These are phyloP conservation scores for Rutpela maculata DNA, from an alignment of 2,888 invertebrate species.

Conservation along the genomic window DNA sequence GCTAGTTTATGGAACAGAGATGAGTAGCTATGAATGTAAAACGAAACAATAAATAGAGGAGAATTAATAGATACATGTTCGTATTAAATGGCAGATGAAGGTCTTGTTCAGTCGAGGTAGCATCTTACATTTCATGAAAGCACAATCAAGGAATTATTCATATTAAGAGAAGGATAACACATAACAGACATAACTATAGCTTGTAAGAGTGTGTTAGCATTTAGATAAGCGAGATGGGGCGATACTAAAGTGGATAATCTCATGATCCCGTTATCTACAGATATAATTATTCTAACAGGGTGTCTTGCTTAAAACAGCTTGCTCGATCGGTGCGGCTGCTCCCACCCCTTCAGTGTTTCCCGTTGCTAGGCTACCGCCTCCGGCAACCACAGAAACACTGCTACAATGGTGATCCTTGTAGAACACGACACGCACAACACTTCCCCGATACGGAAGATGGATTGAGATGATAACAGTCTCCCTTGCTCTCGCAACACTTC, in stretches of 20 bases:
- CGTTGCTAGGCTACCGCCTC: constrained; percentile 73
- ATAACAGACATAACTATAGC: constrained; percentile 64
- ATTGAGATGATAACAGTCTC: constrained; percentile 72
- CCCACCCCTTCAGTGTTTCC: constrained; percentile 59
- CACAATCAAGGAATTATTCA: constrained; percentile 44
- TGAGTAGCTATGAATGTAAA: constrained; percentile 32
- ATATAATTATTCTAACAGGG: constrained; percentile 75
- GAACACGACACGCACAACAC: constrained; percentile 74
- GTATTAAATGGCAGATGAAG: constrained; percentile 39
- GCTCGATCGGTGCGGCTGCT: constrained; percentile 69
- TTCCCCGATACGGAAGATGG: constrained; percentile 70
- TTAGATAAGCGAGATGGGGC: constrained; percentile 71
- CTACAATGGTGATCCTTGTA: constrained; percentile 74
- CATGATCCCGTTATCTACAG: constrained; percentile 74
- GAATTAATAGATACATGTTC: constrained; percentile 36
- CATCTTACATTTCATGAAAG: constrained; percentile 41
- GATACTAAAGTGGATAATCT: constrained; percentile 74
- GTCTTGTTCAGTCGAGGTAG: constrained; percentile 35
- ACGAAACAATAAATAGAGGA: constrained; percentile 26
- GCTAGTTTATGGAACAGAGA: constrained; percentile 10
- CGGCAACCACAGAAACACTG: constrained; percentile 74
- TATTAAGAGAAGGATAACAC: constrained; percentile 55
- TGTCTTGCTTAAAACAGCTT: constrained; percentile 75
- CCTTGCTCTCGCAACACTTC: constrained; percentile 60
- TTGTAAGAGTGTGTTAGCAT: constrained; percentile 69